phyloP scores from a whole-genome alignment of 2,888 invertebrate species.

The Ornithoptera alexandrae region DNA sequence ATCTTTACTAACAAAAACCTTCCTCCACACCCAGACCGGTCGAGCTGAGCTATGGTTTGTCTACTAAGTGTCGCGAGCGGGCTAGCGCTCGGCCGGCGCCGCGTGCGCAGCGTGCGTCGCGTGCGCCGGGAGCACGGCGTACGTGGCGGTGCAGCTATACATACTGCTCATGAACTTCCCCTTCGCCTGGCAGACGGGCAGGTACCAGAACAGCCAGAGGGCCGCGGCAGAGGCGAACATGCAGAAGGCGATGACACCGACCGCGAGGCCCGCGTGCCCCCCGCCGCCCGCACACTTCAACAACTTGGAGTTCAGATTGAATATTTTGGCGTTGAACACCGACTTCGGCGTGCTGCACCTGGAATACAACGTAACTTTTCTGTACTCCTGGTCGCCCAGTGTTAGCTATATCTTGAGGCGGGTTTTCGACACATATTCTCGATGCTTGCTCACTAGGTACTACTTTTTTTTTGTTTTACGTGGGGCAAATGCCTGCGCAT shows the following conservation, averaged over 20 bases:
- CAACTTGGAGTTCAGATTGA: constrained; percentile 63
- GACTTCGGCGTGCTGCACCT: constrained; percentile 72
- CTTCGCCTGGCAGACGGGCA: constrained; percentile 49
- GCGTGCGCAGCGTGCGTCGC: background rate
- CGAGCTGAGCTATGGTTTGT: too few relatives aligned
- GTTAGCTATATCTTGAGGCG: too few relatives aligned
- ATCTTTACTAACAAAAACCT: too few relatives aligned
- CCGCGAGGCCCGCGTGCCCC: constrained; percentile 42
- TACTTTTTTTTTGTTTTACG: too few relatives aligned
- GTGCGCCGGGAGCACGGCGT: constrained; percentile 52
- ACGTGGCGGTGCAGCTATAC: constrained; percentile 47
- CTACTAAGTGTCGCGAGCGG: background rate
- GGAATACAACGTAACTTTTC: constrained; percentile 32
- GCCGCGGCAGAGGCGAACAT: constrained; percentile 48
- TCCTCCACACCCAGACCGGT: too few relatives aligned
- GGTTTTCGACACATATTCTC: too few relatives aligned
- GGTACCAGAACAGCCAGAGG: constrained; percentile 60
- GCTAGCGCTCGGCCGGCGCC: background rate
- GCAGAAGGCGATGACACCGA: constrained; percentile 50
- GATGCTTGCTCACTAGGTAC: too few relatives aligned
- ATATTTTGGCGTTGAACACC: constrained; percentile 64
- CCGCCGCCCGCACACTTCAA: constrained; percentile 56
- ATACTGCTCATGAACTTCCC: constrained; percentile 43
- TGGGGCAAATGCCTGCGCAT: too few relatives aligned
- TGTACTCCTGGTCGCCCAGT: too few relatives aligned